These are phyloP conservation scores for Meghimatium bilineatum DNA, from an alignment of 2,888 invertebrate species.

Conservation along the genomic window DNA sequence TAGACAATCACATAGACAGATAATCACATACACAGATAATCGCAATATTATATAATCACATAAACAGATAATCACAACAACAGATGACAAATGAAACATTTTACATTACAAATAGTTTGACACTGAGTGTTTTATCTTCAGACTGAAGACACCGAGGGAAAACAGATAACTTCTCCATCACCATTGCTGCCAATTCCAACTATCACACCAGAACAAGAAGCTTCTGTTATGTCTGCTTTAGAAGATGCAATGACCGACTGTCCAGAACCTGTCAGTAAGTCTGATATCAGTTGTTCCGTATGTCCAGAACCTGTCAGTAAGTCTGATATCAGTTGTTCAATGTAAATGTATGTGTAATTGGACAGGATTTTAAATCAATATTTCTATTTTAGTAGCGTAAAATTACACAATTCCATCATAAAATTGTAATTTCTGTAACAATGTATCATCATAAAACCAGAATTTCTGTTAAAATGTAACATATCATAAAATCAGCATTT, in stretches of 20 bases:
- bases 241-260: conserved; percentile 48
- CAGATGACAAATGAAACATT: too few species aligned
- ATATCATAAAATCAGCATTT: not conserved
- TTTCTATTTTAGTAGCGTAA: too few species aligned
- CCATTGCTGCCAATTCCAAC: conserved; percentile 22
- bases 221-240: conserved; percentile 42
- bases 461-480: not conserved
- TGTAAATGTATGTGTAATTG: not conserved
- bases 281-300: conserved; percentile 12
- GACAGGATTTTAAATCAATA: not conserved
- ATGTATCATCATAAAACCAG: not conserved
- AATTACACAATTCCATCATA: too few species aligned
- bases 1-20: too few species aligned
- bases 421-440: not conserved
- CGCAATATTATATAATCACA: too few species aligned
- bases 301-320: conserved; percentile 35
- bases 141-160: conserved; percentile 22
- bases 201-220: conserved; percentile 47
- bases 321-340: not conserved
- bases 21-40: too few species aligned
- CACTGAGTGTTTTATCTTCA: not conserved
- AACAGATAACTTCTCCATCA: conserved; percentile 8
- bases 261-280: conserved; percentile 35
- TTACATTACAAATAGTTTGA: not conserved
- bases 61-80: too few species aligned